Evolutionary conservation across 30 jellyfish, hydroid and myxozoan species (phyloP), one percentile per base, ranked within the genome.

Genomic region (Catostylus mosaicus): DNA sequence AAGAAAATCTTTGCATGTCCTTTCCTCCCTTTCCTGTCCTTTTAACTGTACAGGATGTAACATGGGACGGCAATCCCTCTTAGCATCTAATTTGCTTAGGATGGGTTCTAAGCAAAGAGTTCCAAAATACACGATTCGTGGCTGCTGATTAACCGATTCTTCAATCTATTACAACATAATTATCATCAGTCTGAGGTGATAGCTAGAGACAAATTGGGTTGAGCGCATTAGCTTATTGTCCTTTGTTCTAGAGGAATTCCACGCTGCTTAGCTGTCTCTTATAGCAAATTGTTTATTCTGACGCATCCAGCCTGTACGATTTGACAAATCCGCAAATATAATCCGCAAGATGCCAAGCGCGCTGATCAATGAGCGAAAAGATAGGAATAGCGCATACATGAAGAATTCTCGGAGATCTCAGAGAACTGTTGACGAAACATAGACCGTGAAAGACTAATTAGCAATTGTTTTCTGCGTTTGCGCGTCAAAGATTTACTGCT

Each of bases 151-250:
- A 79, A 63, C 51, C 8, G 82, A 65, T 45, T 24, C 76, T 26
- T 12, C 26, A 82, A 27, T 82, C 92, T 40, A 56, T 68, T 56
- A 82, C 77, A 27, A 11, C 67, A 65, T 63, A 69, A 69, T 82
- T 75, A 38, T 67, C 62, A 72, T 71, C 60, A 68, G 92, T 33
- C 75, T 82, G 92, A 82, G 38, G 51, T 30, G 92, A 82, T 50
- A 74, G 92, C 80, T 60, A 82, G 63, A 82, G 92, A 82, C 92
- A 82, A 82, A 82, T 82, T 82, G 92, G 61, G 79, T 54, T 82
- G 92, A 70, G 92, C 92, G 86, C 92, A 82, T 82, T 82, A 82
- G 36, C 73, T 83, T 47, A 38, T 65, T 61, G 59, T 62, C 62
- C 75, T 50, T 82, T 82, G 92, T 82, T 54, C 86, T 57, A 34